Evolutionary conservation across 2,797 vertebrate species (phyloP), one percentile per base, ranked within the genome.

Genomic region (Clarias pachynema): DNA sequence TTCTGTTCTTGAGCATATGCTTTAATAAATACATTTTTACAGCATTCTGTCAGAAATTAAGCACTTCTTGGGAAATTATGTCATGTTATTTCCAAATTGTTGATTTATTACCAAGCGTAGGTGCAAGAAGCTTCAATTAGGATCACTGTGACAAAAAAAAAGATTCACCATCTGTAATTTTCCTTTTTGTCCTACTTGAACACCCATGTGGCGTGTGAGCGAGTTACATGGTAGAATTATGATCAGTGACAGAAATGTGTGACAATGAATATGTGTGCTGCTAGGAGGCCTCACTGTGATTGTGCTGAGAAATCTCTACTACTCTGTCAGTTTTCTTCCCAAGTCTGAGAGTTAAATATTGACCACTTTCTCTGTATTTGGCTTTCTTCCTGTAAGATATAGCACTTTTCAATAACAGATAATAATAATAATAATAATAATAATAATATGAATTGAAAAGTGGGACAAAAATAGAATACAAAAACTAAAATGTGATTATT

Each of bases 11-110:
- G 89, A 91, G 93, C 92, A 88, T 88, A 91, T 93, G 94, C 94
- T 94, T 95, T 94, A 95, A 96, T 96, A 95, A 95, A 95, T 90
- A 90, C 84, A 78, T 93, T 95, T 90, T 95, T 94, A 94, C 84
- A 49, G 88, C 89, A 90, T 85, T 90, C 90, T 87, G 82, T 86
- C 82, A 89, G 89, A 89, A 87, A 87, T 86, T 90, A 85, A 89
- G 83, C 92, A 68, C 83, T 92, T 90, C 89, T 92, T 94, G 87
- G 87, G 87, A 91, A 86, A 72, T 79, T 34, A 62, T 79, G 56
- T 26, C 62, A 68, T 72, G 31, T 65, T 40, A 70, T 84, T 84
- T 84, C 20, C 68, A 86, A 60, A 66, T 66, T 37, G 59, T 40
- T 86, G 81, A 86, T 73, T 83, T 75, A 69, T 82, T 40, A 65